Evolutionary conservation across 2,113 vertebrate genomes (phyloP), one percentile per base, ranked within the genome.

Genomic region (Myotis yumanensis): DNA sequence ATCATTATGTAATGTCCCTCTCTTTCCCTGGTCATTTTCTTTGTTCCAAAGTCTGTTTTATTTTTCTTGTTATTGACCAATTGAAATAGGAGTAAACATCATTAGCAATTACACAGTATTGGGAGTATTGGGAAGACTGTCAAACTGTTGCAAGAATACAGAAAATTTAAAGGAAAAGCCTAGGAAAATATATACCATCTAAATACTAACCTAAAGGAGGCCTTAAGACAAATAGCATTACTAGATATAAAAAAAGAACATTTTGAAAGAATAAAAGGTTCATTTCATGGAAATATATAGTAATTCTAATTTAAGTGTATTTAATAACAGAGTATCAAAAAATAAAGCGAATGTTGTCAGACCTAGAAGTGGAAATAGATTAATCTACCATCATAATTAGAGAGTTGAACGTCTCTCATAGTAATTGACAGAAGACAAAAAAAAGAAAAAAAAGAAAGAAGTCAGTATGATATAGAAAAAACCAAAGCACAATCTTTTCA

Each of bases 331-430:
- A 80, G 9, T 57, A 83, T 59, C 37, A 93, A 72, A 91, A 84
- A 89, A 57, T 84, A 84, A 94, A 93, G 77, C 40, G 6, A 62
- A 72, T 68, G 28, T 57, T 57, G 11, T 73, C 68, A 88, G 52
- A 88, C 59, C 54, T n/a, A 73, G 66, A 72, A 81, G n/a, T 43
- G 35, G 32, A 80, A 93, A 88, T 72, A 88, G 23, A 86, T 80
- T 51, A 51, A 37, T 48, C 18, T 35, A 80, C 6, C 77, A 79
- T 79, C 52, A 62, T 22, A 72, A 16, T 52, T 64, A 52, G 46
- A 54, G 30, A 93, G 28, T 81, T 73, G 72, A 75, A 82, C 8
- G 35, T 66, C 11, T 57, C 32, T 94, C 32, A 51, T 40, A 57
- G 48, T 76, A 54, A 64, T 18, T 46, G 46, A 69, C 5, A 81